Conservation (phyloP, 2,888 invertebrate genomes). For the Portevinia maculata region DNA sequence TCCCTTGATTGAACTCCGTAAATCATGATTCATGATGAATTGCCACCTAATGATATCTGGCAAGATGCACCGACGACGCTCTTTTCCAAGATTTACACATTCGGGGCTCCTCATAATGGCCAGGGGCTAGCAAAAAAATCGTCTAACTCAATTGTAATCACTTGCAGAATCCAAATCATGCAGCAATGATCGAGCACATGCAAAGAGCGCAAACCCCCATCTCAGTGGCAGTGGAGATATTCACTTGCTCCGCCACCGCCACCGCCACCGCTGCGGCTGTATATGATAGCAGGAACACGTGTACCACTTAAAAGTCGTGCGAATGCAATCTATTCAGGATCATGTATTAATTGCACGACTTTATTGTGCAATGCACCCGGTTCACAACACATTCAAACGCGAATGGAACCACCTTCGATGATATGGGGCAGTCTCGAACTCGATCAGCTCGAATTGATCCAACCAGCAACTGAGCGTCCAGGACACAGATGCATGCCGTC, state of each 20-base stretch:
- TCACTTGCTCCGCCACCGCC: constrained; percentile 25
- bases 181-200: constrained; percentile 26
- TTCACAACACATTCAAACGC: constrained; percentile 24
- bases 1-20: not conserved
- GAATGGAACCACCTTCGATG: constrained; percentile 37
- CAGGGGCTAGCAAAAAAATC: constrained; percentile 9
- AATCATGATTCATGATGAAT: constrained; percentile 57
- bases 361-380: constrained; percentile 76
- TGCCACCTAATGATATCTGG: constrained; percentile 66
- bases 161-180: constrained; percentile 56
- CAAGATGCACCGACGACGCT: constrained; percentile 37
- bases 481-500: constrained; percentile 57
- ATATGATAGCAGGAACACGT: constrained; percentile 76
- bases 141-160: constrained; percentile 54
- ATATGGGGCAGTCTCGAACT: constrained; percentile 40
- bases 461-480: constrained; percentile 20
- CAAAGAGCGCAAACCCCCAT: constrained; percentile 26
- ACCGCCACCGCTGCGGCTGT: constrained; percentile 25
- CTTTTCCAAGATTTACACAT: constrained; percentile 9
- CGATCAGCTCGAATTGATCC: constrained; percentile 66
- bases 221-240: constrained; percentile 47
- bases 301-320: constrained; percentile 79
- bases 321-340: constrained; percentile 78
- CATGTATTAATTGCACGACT: constrained; percentile 80
- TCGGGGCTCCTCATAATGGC: not conserved